Evolutionary conservation across 2,888 invertebrate genomes (phyloP).

Genomic region (Tachina lurida): DNA sequence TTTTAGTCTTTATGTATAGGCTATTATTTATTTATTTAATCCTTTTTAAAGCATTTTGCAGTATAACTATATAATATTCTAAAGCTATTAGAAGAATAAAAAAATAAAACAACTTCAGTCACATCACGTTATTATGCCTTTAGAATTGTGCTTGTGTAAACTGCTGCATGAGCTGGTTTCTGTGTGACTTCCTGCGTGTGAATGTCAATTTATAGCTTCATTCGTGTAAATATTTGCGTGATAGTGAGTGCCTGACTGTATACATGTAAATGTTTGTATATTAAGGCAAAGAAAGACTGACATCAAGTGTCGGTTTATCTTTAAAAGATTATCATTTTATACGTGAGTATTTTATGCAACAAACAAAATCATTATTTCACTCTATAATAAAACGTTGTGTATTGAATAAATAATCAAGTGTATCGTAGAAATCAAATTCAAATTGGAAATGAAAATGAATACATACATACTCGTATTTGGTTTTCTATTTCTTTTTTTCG

Average conservation of each 20-base stretch:
- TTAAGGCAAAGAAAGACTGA: constrained; percentile 23
- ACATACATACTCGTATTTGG: no score
- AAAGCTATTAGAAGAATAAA: no score
- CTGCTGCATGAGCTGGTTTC: not conserved
- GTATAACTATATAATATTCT: not conserved
- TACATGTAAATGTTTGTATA: constrained; percentile 11
- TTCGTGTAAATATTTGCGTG: not conserved
- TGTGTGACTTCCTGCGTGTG: not conserved
- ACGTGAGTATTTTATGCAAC: constrained; percentile 15
- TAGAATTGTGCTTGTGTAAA: not conserved
- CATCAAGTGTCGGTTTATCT: constrained; percentile 58
- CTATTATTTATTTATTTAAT: no score
- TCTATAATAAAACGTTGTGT: not conserved
- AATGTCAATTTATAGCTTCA: not conserved
- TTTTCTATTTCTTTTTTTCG: no score
- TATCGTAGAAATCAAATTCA: no score
- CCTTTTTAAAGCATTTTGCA: not conserved
- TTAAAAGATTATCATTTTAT: constrained; percentile 52
- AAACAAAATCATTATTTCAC: not conserved
- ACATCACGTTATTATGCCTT: not conserved
- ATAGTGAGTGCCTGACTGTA: not conserved
- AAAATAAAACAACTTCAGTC: no score
- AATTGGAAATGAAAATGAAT: no score
- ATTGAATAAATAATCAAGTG: no score
- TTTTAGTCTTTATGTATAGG: no score